Base-by-base conservation (phyloP, 2,888 invertebrate genomes). In the Rhodophaea formosa region DNA sequence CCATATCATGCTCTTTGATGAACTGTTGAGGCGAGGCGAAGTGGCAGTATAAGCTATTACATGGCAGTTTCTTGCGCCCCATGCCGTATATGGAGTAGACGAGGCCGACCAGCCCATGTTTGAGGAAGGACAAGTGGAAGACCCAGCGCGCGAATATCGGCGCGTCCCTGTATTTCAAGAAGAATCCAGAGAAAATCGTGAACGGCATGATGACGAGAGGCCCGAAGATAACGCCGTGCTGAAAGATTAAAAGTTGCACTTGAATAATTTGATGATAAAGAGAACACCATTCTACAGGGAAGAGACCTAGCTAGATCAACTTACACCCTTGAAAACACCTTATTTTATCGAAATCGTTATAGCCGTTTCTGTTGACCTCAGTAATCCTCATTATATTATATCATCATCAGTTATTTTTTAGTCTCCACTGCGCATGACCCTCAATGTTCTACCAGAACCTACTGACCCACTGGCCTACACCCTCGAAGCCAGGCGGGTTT, bases 101-200 rank as follows among this genome's bases (percentile, higher is more conserved):
- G 0, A 96, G 92, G 5, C 97, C 97, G 67, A 97, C 97, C 56
- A 98, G 93, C 0, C 96, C 96, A 71, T 98, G 97, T 70, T 97
- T 97, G 39, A 97, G 90, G 81, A 97, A 98, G 0, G 98, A 98
- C 35, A 95, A 84, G 77, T 98, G 96, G 72, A 98, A 97, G 32
- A 98, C 70, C 97, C 97, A 98, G 49, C 94, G 94, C 64, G 97
- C 88, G 71, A 94, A 94, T 0, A 86, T 82, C 8, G 97, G 97
- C 1, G 97, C 95, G 70, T 97, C 97, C 69, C 93, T 93, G 69
- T 96, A 93, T 72, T 95, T 95, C 1, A 98, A 94, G 80, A 98
- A 98, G 87, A 98, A 98, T 7, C 98, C 98, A 57, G 97, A 97
- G 88, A 98, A 98, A 68, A 97, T 92, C 23, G 96, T 93, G 77